Conservation (phyloP, 2,113 vertebrate species). For the Zeus faber region DNA sequence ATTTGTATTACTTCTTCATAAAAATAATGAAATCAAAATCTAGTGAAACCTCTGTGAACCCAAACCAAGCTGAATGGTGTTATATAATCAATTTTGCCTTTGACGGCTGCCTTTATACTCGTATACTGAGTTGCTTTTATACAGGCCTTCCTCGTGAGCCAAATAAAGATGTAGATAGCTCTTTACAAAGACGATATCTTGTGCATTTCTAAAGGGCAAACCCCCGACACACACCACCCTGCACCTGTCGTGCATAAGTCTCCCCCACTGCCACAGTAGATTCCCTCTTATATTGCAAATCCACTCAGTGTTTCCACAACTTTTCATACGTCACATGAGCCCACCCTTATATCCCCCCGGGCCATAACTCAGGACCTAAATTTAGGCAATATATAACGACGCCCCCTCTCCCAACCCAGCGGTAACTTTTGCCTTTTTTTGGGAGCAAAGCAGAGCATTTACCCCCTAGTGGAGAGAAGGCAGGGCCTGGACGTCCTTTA, state of each 20-base stretch:
- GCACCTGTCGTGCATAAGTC: conserved; percentile 86
- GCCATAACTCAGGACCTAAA: conserved; percentile 77
- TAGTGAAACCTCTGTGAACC: too few relatives aligned
- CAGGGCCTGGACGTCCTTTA: too few relatives aligned
- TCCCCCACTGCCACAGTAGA: conserved; percentile 82
- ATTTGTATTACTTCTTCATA: too few relatives aligned
- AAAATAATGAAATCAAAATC: too few relatives aligned
- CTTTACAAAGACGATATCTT: neutral
- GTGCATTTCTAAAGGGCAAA: conserved; percentile 34
- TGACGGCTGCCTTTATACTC: too few relatives aligned
- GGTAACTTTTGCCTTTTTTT: conserved; percentile 70
- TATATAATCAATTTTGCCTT: too few relatives aligned
- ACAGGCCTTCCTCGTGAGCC: too few relatives aligned
- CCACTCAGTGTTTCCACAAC: conserved; percentile 73
- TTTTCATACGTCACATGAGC: conserved; percentile 76
- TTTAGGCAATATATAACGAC: conserved; percentile 77
- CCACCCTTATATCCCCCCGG: conserved; percentile 66
- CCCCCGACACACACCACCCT: conserved; percentile 77
- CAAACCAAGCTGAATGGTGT: too few relatives aligned
- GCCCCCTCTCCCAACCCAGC: conserved; percentile 37
- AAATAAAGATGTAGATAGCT: too few relatives aligned
- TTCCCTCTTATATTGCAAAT: conserved; percentile 78
- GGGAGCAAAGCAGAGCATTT: conserved; percentile 55
- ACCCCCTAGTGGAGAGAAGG: conserved; percentile 2
- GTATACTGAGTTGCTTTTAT: too few relatives aligned